Base-by-base conservation (phyloP, 2,888 invertebrate genomes). In the Cheilosia urbana region DNA sequence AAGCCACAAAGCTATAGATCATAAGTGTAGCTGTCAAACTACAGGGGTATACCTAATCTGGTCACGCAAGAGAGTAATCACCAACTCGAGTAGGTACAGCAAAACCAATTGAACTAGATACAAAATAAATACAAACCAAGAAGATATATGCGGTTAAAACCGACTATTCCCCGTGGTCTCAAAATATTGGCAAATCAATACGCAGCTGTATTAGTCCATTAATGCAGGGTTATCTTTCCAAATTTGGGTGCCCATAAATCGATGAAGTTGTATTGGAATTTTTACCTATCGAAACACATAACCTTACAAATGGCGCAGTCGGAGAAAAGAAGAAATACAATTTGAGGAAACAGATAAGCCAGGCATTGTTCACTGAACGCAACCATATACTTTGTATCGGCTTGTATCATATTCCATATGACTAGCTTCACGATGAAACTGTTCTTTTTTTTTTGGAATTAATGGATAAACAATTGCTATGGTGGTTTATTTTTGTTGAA, bases 51-150 rank as follows among this genome's bases (percentile, higher is more conserved):
- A 49, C 21, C 11, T 49, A 21, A 49, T 49, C 49, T 49, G 21
- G 49, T 49, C 49, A 49, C 49, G 49, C 49, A 49, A 49, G 21
- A 21, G 49, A 49, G 19, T 49, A 49, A 49, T 49, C 49, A 49
- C 21, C 49, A 13, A 17, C 21, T 19, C 49, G 49, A 49, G 49
- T 4, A 49, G n/a, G 15, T 15, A 15, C 49, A 49, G 11, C 2
- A 19, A 49, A 49, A 49, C 9, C 11, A 21, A 21, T 21, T 19
- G 45, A 9, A 17, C n/a, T 47, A 2, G 17, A 13, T 37, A 37
- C 37, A 13, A 37, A 17, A 19, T 47, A 47, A 47, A 47, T n/a
- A n/a, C 45, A 47, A n/a, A n/a, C 45, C 6, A n/a, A n/a, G 9
- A 2, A 47, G 13, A 37, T 37, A n/a, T 0, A 17, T n/a, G n/a